These are phyloP conservation scores for Drosophila serrata DNA, from an alignment of 1,140 invertebrate species.

Conservation along the genomic window DNA sequence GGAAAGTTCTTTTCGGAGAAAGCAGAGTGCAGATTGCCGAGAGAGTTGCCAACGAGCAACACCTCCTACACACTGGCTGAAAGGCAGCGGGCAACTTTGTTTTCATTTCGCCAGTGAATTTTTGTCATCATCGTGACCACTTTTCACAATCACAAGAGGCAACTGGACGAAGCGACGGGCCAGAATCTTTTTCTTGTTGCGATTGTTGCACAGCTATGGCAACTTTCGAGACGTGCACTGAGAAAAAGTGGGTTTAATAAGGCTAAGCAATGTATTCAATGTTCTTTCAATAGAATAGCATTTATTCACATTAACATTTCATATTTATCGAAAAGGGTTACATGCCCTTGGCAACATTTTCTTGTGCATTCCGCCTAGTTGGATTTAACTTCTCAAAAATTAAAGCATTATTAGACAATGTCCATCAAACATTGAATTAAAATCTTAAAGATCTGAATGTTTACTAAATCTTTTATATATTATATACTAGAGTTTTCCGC, in stretches of 20 bases:
- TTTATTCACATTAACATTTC: too few species aligned
- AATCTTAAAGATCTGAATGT: not conserved
- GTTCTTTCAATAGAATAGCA: not conserved
- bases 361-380: not conserved
- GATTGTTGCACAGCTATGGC: conserved; percentile 58
- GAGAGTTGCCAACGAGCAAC: conserved; percentile 36
- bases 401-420: too few species aligned
- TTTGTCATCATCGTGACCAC: conserved; percentile 78
- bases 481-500: not conserved
- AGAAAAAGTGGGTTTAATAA: not conserved
- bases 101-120: conserved; percentile 81
- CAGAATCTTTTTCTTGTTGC: conserved; percentile 66
- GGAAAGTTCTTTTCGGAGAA: conserved; percentile 62
- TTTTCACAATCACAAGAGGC: conserved; percentile 73
- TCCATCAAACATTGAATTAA: not conserved
- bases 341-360: not conserved
- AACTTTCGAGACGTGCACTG: conserved; percentile 34
- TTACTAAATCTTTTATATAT: not conserved
- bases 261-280: not conserved
- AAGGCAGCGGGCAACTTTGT: conserved; percentile 63
- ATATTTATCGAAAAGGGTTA: not conserved
- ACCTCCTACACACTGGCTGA: conserved; percentile 29
- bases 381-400: not conserved
- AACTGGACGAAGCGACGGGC: conserved; percentile 24
- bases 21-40: conserved; percentile 10